Percentiles rank a stretch among this genome's conserved stretches.
Evolutionary conservation across 2,797 vertebrate genomes (phyloP).

Genomic region (Triplophysa yarkandensis): DNA sequence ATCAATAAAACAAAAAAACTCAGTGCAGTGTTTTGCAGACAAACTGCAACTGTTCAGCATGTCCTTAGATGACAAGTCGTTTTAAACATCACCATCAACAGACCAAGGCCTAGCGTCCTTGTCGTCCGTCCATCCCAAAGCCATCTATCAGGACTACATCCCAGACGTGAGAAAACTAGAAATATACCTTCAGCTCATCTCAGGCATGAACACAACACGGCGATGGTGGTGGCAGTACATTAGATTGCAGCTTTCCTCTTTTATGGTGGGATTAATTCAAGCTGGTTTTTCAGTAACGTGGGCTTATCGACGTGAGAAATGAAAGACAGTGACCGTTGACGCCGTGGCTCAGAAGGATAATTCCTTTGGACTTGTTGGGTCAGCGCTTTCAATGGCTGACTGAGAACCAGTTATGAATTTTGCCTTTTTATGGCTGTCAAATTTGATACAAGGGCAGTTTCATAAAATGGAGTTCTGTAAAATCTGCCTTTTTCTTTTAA

Average conservation of each 20-base stretch:
- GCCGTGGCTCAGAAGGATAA: conserved; percentile 17
- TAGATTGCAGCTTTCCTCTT: conserved; percentile 19
- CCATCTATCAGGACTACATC: neutral
- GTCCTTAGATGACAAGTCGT: conserved; percentile 21
- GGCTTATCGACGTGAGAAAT: conserved; percentile 36
- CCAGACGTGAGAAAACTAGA: conserved; percentile 1
- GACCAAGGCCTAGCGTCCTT: conserved; percentile 8
- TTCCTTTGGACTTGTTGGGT: conserved; percentile 23
- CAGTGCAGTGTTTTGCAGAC: neutral
- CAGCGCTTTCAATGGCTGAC: conserved; percentile 24
- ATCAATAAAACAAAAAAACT: too few species aligned
- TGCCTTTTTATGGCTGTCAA: conserved; percentile 14
- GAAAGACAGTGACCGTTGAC: conserved; percentile 28
- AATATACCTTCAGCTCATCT: neutral
- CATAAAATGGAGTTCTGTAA: neutral
- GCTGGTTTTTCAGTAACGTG: conserved; percentile 4
- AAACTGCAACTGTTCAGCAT: conserved; percentile 34
- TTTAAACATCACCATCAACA: conserved; percentile 20
- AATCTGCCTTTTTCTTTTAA: neutral
- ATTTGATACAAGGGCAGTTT: neutral
- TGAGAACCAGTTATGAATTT: conserved; percentile 22
- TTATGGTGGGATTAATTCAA: conserved; percentile 28
- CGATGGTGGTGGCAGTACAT: neutral
- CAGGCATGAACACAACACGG: neutral
- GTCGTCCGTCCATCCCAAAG: conserved; percentile 1